phyloP scores from a whole-genome alignment of 2,797 vertebrate genomes.

The Ispidina lecontei region DNA sequence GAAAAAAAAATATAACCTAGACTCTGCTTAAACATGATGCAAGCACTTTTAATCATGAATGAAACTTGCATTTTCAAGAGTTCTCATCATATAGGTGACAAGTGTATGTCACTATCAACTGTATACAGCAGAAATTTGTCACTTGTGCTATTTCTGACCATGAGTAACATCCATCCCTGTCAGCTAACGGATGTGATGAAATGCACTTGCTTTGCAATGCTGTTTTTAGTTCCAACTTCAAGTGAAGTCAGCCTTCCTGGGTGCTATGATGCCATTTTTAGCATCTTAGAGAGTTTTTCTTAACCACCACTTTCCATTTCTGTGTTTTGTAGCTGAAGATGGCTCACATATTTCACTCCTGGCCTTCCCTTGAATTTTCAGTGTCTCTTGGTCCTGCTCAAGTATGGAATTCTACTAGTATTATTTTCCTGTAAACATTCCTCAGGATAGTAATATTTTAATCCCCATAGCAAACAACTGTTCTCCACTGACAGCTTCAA shows the following conservation, averaged over 20 bases:
- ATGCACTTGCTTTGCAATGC: fast-evolving
- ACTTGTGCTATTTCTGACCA: not conserved
- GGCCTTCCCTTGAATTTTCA: not conserved
- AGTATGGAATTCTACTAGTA: not conserved
- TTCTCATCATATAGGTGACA: not conserved
- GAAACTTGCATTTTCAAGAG: not conserved
- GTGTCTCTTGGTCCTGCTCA: not conserved
- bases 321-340: not conserved
- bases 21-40: not conserved
- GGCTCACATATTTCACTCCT: not conserved
- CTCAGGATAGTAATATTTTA: not conserved
- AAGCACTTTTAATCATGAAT: not conserved
- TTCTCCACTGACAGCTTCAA: constrained; percentile 1
- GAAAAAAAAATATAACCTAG: not conserved
- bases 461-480: not conserved
- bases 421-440: not conserved
- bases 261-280: not conserved
- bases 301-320: not conserved
- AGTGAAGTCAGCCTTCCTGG: not conserved
- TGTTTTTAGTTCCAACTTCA: not conserved
- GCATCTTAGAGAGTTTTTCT: not conserved
- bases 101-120: not conserved
- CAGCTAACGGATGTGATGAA: not conserved
- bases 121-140: not conserved
- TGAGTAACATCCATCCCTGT: not conserved